Conservation (phyloP, 2,113 vertebrate species). For the Bettongia penicillata region DNA sequence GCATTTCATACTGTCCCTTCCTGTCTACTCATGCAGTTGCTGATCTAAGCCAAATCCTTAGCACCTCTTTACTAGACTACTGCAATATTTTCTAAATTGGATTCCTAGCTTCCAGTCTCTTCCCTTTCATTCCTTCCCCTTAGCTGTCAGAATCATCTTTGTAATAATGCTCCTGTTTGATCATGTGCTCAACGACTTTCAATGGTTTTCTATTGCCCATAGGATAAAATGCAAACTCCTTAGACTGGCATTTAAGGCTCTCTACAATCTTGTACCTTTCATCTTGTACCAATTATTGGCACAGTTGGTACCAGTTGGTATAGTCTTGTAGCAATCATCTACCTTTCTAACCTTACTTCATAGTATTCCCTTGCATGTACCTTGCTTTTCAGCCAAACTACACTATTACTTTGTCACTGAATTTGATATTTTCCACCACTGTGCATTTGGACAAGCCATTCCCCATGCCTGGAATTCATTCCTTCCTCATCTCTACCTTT, state of each 20-base stretch:
- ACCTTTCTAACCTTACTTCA: background rate
- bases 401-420: background rate
- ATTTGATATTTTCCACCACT: background rate
- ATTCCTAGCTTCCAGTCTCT: background rate
- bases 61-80: background rate
- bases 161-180: background rate
- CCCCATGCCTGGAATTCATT: background rate
- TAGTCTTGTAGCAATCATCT: no score
- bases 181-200: background rate
- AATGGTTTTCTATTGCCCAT: background rate
- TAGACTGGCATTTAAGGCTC: background rate
- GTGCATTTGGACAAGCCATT: background rate
- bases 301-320: no score
- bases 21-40: background rate
- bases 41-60: background rate
- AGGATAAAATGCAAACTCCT: background rate
- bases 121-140: background rate
- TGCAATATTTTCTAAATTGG: background rate
- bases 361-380: background rate
- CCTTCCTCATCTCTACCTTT: background rate
- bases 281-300: background rate
- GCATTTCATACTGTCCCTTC: background rate
- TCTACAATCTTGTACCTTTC: no score
- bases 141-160: background rate
- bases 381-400: background rate